phyloP scores from a whole-genome alignment of 2,797 vertebrate genomes.

The Tokudaia tokunoshimensis region DNA sequence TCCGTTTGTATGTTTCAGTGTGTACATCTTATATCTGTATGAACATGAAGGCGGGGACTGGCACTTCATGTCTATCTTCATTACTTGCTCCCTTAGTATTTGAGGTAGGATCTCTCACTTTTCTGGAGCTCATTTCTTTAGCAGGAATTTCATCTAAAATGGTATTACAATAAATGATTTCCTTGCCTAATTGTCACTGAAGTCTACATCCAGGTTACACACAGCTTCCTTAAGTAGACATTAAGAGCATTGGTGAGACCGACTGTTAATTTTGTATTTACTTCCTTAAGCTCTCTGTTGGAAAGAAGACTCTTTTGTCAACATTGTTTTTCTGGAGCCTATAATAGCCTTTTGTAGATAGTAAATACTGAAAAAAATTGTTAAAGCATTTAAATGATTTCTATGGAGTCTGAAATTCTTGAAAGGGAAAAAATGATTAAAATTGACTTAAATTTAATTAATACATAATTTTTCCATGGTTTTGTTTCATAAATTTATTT shows the following conservation, averaged over 20 bases:
- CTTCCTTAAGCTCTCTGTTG: not conserved
- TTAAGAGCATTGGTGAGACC: not conserved
- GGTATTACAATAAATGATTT: not conserved
- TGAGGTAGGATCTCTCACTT: not conserved
- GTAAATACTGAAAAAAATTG: not conserved
- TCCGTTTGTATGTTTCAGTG: not conserved
- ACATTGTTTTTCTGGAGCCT: not conserved
- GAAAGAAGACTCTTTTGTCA: not conserved
- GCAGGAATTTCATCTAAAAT: not conserved
- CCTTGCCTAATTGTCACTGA: not conserved
- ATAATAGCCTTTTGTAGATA: no score
- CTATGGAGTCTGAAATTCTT: not conserved
- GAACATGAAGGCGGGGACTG: no score
- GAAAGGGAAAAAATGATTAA: not conserved
- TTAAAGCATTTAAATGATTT: not conserved
- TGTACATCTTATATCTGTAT: not conserved
- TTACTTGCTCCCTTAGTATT: not conserved
- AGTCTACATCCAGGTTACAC: not conserved
- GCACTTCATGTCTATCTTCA: not conserved
- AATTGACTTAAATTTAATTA: not conserved
- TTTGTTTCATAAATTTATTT: not conserved
- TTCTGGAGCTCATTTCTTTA: not conserved
- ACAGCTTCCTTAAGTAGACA: not conserved
- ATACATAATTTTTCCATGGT: not conserved
- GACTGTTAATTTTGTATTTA: not conserved